phyloP scores from a whole-genome alignment of 2,888 invertebrate genomes.

The Xanthia icteritia region DNA sequence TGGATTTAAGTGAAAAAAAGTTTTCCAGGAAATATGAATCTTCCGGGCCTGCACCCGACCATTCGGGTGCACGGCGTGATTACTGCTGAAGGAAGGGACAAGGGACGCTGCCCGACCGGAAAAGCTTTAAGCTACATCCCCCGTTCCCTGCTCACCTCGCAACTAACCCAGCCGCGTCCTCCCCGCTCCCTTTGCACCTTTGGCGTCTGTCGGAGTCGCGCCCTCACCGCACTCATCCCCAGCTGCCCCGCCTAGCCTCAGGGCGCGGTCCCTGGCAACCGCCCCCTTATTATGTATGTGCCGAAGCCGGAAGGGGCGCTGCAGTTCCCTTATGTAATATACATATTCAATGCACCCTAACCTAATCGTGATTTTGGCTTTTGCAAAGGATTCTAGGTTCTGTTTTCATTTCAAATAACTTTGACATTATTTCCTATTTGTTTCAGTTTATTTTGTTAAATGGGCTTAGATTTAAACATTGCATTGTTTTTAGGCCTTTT shows the following conservation, averaged over 20 bases:
- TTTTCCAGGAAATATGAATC: not conserved
- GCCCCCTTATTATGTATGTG: conserved; percentile 25
- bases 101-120: not conserved
- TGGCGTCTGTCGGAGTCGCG: not conserved
- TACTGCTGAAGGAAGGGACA: not conserved
- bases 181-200: not conserved
- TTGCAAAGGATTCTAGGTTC: too few relatives aligned
- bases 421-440: not conserved
- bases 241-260: not conserved
- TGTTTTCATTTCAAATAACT: conserved; percentile 5
- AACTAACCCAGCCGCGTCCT: not conserved
- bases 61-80: not conserved
- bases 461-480: not conserved
- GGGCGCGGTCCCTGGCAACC: conserved; percentile 23
- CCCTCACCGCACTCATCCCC: not conserved
- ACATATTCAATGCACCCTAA: conserved; percentile 10
- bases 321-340: conserved; percentile 24
- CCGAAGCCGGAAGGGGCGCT: conserved; percentile 4
- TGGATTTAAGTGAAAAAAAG: too few relatives aligned
- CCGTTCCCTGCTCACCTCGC: conserved; percentile 2
- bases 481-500: not conserved
- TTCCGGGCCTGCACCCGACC: not conserved
- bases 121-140: not conserved
- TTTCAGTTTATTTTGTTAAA: not conserved
- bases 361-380: not conserved